Evolutionary conservation across 2,888 invertebrate species (phyloP).

Genomic region (Apocheima hispidaria): DNA sequence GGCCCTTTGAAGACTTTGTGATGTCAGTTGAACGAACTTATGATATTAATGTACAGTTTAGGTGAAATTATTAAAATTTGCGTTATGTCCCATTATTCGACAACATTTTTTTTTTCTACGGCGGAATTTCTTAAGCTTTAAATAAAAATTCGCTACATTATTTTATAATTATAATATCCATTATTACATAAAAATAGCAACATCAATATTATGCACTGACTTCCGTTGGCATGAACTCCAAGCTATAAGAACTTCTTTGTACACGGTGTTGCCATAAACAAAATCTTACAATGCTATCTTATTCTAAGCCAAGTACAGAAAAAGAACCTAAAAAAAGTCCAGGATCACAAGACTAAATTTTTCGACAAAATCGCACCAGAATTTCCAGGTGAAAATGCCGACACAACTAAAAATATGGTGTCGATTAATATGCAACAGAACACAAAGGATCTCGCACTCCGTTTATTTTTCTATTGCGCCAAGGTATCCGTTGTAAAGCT

Average conservation of each 20-base stretch:
- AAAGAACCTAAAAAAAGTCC: background rate
- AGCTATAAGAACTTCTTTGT: too few relatives aligned
- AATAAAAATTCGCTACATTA: too few relatives aligned
- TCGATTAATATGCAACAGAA: slow-evolving; percentile 26
- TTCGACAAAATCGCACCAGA: background rate
- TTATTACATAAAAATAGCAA: too few relatives aligned
- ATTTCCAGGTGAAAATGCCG: background rate
- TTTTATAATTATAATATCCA: too few relatives aligned
- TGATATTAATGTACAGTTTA: background rate
- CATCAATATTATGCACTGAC: too few relatives aligned
- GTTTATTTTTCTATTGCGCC: slow-evolving; percentile 12
- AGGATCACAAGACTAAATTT: background rate
- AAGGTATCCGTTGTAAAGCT: slow-evolving; percentile 19
- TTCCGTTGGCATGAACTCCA: too few relatives aligned
- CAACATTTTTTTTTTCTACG: background rate
- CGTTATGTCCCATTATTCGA: background rate
- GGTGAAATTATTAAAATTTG: background rate
- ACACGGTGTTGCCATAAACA: too few relatives aligned
- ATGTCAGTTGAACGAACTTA: background rate
- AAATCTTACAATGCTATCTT: too few relatives aligned
- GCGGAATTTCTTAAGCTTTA: too few relatives aligned
- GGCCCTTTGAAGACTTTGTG: background rate
- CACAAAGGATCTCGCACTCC: slow-evolving; percentile 11
- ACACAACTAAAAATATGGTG: background rate
- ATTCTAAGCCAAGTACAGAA: too few relatives aligned